A percentile compares a stretch with the other conserved stretches of the same genome.
phyloP scores from a whole-genome alignment of 1,140 invertebrate species.

The Antheraea mylitta region DNA sequence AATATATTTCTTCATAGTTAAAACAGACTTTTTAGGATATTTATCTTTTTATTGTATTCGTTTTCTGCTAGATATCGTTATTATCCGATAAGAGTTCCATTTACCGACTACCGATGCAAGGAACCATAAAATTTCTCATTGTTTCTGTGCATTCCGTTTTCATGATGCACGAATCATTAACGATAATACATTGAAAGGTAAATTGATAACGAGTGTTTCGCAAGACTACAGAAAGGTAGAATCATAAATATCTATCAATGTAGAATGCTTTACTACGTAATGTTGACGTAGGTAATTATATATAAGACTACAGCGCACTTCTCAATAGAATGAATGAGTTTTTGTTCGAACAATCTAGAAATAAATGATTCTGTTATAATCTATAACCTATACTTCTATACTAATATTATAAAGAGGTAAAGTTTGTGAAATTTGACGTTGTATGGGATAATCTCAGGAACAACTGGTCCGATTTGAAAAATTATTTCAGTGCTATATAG shows the following conservation, averaged over 20 bases:
- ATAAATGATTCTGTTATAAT: not conserved
- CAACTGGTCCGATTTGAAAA: no score
- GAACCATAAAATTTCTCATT: not conserved
- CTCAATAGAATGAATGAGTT: not conserved
- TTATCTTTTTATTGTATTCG: no score
- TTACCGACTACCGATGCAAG: not conserved
- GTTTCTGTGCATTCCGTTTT: not conserved
- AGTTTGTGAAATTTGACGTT: no score
- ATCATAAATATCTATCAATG: not conserved
- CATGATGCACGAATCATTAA: not conserved
- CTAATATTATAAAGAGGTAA: no score
- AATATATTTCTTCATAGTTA: no score
- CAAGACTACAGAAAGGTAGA: not conserved
- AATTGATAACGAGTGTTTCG: not conserved
- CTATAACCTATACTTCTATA: no score
- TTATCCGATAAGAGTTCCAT: not conserved
- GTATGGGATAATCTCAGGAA: no score
- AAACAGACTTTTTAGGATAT: no score
- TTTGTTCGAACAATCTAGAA: not conserved
- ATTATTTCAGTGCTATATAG: no score
- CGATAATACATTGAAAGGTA: not conserved
- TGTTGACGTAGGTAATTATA: not conserved
- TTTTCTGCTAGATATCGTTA: no score
- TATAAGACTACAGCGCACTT: not conserved
- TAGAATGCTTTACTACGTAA: not conserved